phyloP scores from a whole-genome alignment of 2,888 invertebrate species.

The Andrena chrysosceles region DNA sequence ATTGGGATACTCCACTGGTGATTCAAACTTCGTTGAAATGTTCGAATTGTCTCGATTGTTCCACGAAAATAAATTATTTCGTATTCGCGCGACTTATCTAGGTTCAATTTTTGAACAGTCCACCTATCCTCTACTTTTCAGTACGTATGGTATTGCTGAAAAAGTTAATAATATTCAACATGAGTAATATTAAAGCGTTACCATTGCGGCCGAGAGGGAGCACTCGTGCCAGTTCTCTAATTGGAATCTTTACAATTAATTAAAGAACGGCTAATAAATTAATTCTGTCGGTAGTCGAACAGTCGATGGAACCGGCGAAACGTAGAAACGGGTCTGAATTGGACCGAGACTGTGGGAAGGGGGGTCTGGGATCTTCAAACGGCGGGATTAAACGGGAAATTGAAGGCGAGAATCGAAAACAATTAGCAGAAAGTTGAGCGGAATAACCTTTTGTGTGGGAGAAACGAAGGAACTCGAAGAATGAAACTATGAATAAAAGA shows the following conservation, averaged over 20 bases:
- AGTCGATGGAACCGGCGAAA: not conserved
- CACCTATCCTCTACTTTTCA: too few relatives aligned
- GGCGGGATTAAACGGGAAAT: not conserved
- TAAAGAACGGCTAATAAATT: not conserved
- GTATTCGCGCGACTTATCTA: too few relatives aligned
- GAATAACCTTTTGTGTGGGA: constrained; percentile 4
- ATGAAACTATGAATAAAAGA: constrained; percentile 25
- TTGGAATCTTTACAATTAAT: not conserved
- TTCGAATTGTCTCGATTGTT: too few relatives aligned
- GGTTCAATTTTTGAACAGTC: too few relatives aligned
- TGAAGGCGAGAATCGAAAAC: constrained; percentile 10
- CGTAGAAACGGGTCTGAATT: not conserved
- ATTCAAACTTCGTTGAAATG: too few relatives aligned
- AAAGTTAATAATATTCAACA: not conserved
- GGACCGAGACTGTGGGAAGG: not conserved
- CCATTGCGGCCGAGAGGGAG: too few relatives aligned
- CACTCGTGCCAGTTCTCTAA: not conserved
- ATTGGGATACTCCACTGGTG: too few relatives aligned
- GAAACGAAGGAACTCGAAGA: not conserved
- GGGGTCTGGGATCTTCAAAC: not conserved
- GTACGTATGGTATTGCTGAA: too few relatives aligned
- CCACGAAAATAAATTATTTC: too few relatives aligned
- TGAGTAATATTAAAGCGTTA: not conserved
- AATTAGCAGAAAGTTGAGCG: constrained; percentile 13
- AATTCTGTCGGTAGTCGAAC: not conserved